A percentile compares a stretch with the other conserved stretches of the same genome.
These are phyloP conservation scores for Prunella himalayana DNA, from an alignment of 2,113 vertebrate species.

Conservation along the genomic window DNA sequence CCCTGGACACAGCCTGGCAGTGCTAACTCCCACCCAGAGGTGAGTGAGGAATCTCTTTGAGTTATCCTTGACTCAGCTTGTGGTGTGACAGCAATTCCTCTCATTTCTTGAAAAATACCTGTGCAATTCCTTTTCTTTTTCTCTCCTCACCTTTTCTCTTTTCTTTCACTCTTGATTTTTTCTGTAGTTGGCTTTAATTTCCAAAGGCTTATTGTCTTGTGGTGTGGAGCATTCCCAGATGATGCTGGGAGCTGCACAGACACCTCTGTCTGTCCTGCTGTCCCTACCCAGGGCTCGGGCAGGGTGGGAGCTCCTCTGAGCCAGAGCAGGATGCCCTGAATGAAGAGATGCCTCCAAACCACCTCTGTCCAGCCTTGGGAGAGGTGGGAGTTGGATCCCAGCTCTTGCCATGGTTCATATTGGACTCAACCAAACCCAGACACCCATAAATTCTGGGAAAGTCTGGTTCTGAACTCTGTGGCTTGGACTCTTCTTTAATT, in stretches of 20 bases:
- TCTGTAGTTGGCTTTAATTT: neutral
- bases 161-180: neutral
- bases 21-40: neutral
- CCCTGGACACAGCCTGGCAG: neutral
- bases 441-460: constrained; percentile 50
- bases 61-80: neutral
- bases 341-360: neutral
- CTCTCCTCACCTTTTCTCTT: neutral
- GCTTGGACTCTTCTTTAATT: constrained; percentile 58
- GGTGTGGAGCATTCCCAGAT: neutral
- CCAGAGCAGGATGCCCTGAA: neutral
- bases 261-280: neutral
- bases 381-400: neutral
- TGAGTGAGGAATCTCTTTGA: neutral
- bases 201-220: neutral
- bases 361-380: neutral
- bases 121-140: neutral
- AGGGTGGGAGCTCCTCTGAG: neutral
- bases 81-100: neutral
- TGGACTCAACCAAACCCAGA: constrained; percentile 47
- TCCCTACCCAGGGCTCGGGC: neutral
- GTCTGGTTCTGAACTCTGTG: constrained; percentile 58
- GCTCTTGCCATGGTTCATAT: neutral
- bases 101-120: neutral
- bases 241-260: neutral